A percentile compares a stretch with the other conserved stretches of the same genome.
phyloP scores from a whole-genome alignment of 2,888 invertebrate species.

The Pseudococcus viburni region DNA sequence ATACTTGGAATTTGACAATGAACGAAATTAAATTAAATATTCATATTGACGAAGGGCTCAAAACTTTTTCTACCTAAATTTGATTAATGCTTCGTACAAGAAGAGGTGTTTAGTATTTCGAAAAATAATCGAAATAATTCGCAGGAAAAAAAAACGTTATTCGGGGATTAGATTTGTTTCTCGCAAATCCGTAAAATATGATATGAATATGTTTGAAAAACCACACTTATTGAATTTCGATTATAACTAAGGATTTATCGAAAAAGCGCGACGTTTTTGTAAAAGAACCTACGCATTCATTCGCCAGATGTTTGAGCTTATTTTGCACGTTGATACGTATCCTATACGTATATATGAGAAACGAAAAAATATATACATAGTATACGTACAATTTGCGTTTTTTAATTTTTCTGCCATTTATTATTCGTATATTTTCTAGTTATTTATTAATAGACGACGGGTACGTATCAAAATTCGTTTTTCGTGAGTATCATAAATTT shows the following conservation, averaged over 20 bases:
- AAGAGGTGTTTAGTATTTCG: not conserved
- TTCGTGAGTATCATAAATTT: not conserved
- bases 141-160: not conserved
- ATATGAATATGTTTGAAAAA: conserved; percentile 32
- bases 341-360: not conserved
- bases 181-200: conserved; percentile 13
- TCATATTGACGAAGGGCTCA: not conserved
- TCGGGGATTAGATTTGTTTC: not conserved
- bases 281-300: not conserved
- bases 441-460: conserved; percentile 14
- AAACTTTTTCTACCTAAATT: not conserved
- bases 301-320: conserved; percentile 40
- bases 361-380: not conserved
- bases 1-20: not conserved
- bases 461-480: not conserved
- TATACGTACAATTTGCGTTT: not conserved
- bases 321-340: not conserved
- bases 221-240: not conserved
- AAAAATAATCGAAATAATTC: not conserved
- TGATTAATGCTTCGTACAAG: not conserved
- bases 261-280: not conserved
- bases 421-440: not conserved
- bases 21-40: not conserved
- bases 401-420: conserved; percentile 16
- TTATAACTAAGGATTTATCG: conserved; percentile 1